These are phyloP conservation scores for Darevskia nairensis DNA, from an alignment of 2,797 vertebrate genomes.

Conservation along the genomic window DNA sequence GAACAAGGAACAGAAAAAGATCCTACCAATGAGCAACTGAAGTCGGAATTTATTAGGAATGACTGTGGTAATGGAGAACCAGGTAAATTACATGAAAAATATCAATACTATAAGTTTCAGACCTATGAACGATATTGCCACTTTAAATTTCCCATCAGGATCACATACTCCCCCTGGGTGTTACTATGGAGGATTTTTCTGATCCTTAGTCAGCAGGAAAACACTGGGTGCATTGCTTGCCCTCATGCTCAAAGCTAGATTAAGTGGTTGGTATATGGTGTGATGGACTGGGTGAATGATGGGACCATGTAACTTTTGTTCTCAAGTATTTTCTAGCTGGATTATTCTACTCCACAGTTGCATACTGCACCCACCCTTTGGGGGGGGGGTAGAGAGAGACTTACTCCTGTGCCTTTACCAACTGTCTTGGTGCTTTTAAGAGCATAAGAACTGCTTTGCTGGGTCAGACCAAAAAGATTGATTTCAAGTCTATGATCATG, in stretches of 20 bases:
- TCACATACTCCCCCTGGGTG: background rate
- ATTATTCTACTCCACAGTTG: no score
- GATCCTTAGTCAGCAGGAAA: background rate
- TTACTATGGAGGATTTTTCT: background rate
- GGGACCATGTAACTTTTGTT: no score
- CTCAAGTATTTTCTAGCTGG: no score
- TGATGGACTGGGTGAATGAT: background rate
- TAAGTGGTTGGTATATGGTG: no score
- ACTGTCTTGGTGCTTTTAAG: background rate
- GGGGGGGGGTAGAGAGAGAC: no score
- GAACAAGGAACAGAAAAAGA: conserved; percentile 29
- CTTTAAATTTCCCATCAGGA: background rate
- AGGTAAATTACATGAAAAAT: conserved; percentile 12
- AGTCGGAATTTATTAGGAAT: background rate
- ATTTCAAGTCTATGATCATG: no score
- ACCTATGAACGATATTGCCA: background rate
- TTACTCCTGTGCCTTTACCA: background rate
- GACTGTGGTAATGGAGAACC: conserved; percentile 35
- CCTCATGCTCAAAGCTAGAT: background rate
- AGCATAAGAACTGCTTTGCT: background rate
- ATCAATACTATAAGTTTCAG: background rate
- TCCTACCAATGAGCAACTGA: background rate
- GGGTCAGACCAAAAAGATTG: background rate
- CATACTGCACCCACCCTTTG: background rate
- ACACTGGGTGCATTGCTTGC: background rate